Percentiles rank a stretch among this genome's conserved stretches.
These are phyloP conservation scores for Rhinichthys klamathensis DNA, from an alignment of 2,113 vertebrate species.

Conservation along the genomic window DNA sequence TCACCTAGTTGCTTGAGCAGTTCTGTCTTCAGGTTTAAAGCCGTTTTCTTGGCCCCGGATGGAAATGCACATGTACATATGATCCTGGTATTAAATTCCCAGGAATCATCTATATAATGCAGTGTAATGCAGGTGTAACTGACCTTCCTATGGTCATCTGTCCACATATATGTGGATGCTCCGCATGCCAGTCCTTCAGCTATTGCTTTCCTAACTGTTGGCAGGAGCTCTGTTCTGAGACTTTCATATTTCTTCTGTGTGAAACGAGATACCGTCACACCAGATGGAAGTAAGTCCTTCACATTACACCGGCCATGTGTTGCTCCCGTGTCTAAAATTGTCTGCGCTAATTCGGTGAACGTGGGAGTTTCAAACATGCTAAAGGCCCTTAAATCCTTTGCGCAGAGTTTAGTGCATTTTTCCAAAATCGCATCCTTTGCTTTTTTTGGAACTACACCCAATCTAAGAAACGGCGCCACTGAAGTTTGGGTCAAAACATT, in stretches of 20 bases:
- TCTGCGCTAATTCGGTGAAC: not conserved
- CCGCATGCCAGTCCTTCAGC: not conserved
- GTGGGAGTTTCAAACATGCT: not conserved
- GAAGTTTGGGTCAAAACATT: not conserved
- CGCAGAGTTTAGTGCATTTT: too few species aligned
- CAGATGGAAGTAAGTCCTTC: constrained; percentile 6
- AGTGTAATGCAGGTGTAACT: constrained; percentile 2
- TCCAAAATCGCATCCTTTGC: too few species aligned
- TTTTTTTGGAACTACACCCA: too few species aligned
- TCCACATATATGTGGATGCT: constrained; percentile 24
- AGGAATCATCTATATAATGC: not conserved
- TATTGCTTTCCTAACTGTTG: not conserved
- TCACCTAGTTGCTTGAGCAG: not conserved
- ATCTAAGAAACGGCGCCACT: not conserved
- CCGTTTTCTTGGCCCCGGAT: not conserved
- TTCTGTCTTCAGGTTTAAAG: not conserved
- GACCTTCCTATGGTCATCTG: constrained; percentile 10
- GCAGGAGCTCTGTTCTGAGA: not conserved
- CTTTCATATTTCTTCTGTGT: not conserved
- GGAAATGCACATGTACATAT: constrained; percentile 3
- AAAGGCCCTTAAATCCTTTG: not conserved
- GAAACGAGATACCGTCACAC: not conserved
- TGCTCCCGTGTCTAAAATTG: not conserved
- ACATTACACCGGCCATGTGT: not conserved
- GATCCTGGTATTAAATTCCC: constrained; percentile 1